phyloP scores from a whole-genome alignment of 2,888 invertebrate species.

The Heteropelma amictum region DNA sequence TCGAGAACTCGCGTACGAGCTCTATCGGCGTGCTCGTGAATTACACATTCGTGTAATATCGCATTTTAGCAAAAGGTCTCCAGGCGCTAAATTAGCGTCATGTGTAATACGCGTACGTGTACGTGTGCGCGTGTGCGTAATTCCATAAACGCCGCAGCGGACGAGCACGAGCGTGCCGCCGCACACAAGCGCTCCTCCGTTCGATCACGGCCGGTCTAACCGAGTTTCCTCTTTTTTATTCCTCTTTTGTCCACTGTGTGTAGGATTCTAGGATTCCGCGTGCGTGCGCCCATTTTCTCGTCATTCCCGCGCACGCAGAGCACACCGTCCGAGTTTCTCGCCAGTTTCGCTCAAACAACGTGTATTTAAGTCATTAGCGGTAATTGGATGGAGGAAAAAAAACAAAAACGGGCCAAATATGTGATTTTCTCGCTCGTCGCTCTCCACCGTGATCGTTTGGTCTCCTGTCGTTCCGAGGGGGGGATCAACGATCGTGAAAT shows the following conservation, averaged over 20 bases:
- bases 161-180: slow-evolving; percentile 33
- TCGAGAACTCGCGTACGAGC: no score
- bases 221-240: slow-evolving; percentile 9
- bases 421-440: slow-evolving; percentile 30
- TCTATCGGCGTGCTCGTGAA: no score
- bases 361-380: slow-evolving; percentile 48
- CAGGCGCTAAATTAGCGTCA: no score
- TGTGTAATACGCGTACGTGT: no score
- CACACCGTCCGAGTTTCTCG: slow-evolving; percentile 10
- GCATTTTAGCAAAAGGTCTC: no score
- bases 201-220: no score
- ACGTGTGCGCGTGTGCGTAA: slow-evolving; percentile 39
- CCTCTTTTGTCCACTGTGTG: slow-evolving; percentile 22
- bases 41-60: slow-evolving; percentile 20
- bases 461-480: slow-evolving; percentile 24
- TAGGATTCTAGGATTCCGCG: slow-evolving; percentile 24
- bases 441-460: slow-evolving; percentile 22
- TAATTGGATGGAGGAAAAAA: slow-evolving; percentile 29
- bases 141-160: slow-evolving; percentile 27
- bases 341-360: slow-evolving; percentile 42
- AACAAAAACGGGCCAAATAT: no score
- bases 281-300: slow-evolving; percentile 41
- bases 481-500: slow-evolving; percentile 28
- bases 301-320: slow-evolving; percentile 46
- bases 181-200: no score